Percentiles rank a stretch among this genome's conserved stretches.
These are phyloP conservation scores for Enoplolaimus lenunculus DNA, from an alignment of 2,888 invertebrate species.

Conservation along the genomic window DNA sequence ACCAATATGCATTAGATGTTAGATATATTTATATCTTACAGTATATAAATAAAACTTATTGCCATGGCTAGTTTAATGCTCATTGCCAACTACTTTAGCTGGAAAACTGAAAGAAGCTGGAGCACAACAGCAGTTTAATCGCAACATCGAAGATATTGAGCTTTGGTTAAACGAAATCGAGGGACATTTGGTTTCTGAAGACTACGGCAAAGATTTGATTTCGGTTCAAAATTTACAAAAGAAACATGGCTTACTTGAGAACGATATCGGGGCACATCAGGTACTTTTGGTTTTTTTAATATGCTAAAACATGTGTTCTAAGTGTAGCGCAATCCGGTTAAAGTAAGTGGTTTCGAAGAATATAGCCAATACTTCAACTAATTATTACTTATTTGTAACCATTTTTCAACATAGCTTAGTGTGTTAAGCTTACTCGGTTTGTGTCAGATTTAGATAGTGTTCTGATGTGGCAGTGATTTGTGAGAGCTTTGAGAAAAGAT, in stretches of 20 bases:
- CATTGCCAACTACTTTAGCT: neutral
- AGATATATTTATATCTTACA: slow-evolving; percentile 93
- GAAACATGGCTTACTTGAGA: slow-evolving; percentile 87
- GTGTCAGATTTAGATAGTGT: no score
- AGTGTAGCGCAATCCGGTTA: no score
- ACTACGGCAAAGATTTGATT: slow-evolving; percentile 88
- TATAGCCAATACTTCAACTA: no score
- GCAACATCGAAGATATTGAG: slow-evolving; percentile 93
- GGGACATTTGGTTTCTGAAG: slow-evolving; percentile 76
- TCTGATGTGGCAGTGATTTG: no score
- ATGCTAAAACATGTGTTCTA: no score
- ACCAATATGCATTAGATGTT: slow-evolving; percentile 65
- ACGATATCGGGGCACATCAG: slow-evolving; percentile 76
- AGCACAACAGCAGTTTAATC: slow-evolving; percentile 94
- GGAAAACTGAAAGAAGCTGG: slow-evolving; percentile 59
- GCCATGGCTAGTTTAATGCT: no score
- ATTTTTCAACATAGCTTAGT: no score
- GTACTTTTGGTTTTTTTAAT: neutral
- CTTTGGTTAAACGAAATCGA: slow-evolving; percentile 80
- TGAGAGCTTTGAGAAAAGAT: no score
- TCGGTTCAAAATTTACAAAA: slow-evolving; percentile 97
- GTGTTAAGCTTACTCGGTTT: no score
- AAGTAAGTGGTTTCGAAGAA: no score
- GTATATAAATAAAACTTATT: no score
- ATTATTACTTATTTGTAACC: no score